A percentile compares a stretch with the other conserved stretches of the same genome.
These are phyloP conservation scores for Lasioglossum pauxillum DNA, from an alignment of 2,888 invertebrate species.

Conservation along the genomic window DNA sequence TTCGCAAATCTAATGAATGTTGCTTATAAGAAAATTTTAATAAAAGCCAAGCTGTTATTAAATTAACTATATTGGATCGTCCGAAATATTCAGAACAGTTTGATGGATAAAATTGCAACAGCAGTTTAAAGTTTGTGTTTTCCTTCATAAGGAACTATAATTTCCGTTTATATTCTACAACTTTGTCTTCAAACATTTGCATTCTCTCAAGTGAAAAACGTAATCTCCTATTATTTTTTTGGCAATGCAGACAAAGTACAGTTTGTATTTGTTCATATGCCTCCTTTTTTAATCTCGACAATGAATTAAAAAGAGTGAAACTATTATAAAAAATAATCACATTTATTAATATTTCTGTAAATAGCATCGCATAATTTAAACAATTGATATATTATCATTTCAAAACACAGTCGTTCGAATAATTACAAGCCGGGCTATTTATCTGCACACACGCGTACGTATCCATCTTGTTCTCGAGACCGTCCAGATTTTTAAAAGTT, in stretches of 20 bases:
- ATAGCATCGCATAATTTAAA: neutral
- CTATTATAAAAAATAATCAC: neutral
- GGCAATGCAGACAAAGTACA: neutral
- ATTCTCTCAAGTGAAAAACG: no score
- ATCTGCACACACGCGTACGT: neutral
- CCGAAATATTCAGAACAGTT: neutral
- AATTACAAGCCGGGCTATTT: neutral
- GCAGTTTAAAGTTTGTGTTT: no score
- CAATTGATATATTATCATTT: neutral
- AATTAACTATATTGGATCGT: neutral
- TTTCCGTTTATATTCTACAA: no score
- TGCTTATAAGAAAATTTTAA: neutral
- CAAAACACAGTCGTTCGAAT: neutral
- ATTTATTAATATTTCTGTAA: neutral
- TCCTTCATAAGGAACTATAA: no score
- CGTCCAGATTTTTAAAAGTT: constrained; percentile 48
- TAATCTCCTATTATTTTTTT: no score
- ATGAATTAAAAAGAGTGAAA: neutral
- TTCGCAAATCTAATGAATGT: no score
- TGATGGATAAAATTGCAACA: neutral
- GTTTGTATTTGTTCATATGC: neutral
- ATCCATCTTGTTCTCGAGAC: neutral
- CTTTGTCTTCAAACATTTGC: no score
- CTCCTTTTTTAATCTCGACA: neutral
- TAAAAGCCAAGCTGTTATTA: neutral